phyloP scores from a whole-genome alignment of 2,797 vertebrate species.

The Acropternis orthonyx region DNA sequence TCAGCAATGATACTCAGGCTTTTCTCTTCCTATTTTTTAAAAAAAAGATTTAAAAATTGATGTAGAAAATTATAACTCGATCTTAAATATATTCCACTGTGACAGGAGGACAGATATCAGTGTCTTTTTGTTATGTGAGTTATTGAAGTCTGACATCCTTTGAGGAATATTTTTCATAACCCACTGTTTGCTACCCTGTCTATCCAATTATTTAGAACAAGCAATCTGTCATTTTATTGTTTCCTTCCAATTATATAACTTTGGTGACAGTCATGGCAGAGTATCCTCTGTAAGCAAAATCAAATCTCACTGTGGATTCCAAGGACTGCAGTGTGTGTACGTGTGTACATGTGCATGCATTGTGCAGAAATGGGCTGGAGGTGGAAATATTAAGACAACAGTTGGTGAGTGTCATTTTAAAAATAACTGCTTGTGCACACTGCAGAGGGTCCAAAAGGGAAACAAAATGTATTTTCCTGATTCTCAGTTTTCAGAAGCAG shows the following conservation, averaged over 20 bases:
- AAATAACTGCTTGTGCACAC: neutral
- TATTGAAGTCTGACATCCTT: slow-evolving; percentile 68
- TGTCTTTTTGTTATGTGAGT: slow-evolving; percentile 63
- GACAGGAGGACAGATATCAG: slow-evolving; percentile 51
- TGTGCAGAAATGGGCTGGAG: neutral
- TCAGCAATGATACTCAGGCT: neutral
- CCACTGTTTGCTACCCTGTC: slow-evolving; percentile 63
- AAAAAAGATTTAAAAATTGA: slow-evolving; percentile 24
- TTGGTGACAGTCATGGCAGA: slow-evolving; percentile 67
- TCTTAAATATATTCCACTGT: slow-evolving; percentile 44
- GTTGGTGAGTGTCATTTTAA: neutral
- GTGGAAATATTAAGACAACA: neutral
- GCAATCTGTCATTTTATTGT: slow-evolving; percentile 76
- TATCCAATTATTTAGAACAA: slow-evolving; percentile 76
- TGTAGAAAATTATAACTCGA: slow-evolving; percentile 37
- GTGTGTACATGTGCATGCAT: neutral
- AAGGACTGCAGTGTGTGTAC: neutral
- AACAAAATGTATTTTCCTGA: neutral
- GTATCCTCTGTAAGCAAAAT: slow-evolving; percentile 41
- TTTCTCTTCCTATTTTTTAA: neutral
- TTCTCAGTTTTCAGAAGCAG: neutral
- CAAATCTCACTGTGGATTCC: neutral
- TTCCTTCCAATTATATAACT: slow-evolving; percentile 73
- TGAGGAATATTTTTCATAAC: slow-evolving; percentile 73
- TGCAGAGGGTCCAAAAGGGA: neutral